Base-by-base conservation (phyloP, 2,888 invertebrate species). In the Lagria hirta region DNA sequence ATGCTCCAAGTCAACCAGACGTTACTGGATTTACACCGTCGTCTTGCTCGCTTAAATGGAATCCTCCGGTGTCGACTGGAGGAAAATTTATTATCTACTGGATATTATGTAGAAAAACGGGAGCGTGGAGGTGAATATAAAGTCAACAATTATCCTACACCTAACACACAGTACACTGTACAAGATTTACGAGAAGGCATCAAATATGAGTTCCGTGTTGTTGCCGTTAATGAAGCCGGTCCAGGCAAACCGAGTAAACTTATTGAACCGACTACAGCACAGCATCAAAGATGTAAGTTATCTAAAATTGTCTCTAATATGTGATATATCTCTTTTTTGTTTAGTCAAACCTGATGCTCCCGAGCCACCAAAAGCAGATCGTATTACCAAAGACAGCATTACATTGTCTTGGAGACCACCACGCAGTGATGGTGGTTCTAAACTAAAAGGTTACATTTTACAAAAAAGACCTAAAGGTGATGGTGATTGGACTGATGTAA, bases 101-200 rank as follows among this genome's bases (percentile, higher is more conserved):
- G 84, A 0, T 93, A 92, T 70, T 74, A 92, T 45, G 75, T 93
- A 33, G 92, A 93, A 73, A 92, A 90, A 78, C 95, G 95, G 12
- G 87, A 92, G 64, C 96, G 95, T 95, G 92, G 93, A 70, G 92
- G 91, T 68, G 92, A 92, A 0, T 67, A 86, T 3, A 92, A 94
- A 68, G 89, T 90, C 47, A 95, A 92, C 66, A 87, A 86, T 68
- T 93, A 90, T 12, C 92, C 95, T 2, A 87, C 88, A 0, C 82
- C 82, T 60, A 80, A 87, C 70, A 86, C 86, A 17, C 84, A 81
- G 43, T 91, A 88, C 23, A 91, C 88, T 0, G 89, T 95, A 18
- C 87, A 88, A 0, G 93, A 92, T 65, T 76, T 98, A n/a, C 82
- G 87, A 20, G 94, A 95, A 69, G 95, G 95, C 41, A 91, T 94